These are phyloP conservation scores for Coreoperca whiteheadi DNA, from an alignment of 2,113 vertebrate species.

Conservation along the genomic window DNA sequence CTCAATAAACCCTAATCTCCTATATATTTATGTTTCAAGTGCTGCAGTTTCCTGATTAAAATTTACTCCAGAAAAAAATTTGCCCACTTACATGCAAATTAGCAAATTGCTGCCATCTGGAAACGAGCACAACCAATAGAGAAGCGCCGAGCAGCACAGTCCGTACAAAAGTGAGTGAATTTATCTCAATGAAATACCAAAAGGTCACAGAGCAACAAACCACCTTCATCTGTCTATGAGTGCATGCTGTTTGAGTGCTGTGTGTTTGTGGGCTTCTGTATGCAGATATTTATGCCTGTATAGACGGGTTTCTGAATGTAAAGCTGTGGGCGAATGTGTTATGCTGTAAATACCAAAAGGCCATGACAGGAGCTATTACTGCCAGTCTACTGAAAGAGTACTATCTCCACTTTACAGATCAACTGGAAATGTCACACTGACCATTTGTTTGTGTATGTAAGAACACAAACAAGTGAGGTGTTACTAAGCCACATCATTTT, in stretches of 20 bases:
- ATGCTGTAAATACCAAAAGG: conserved; percentile 37
- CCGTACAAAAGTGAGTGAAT: conserved; percentile 5
- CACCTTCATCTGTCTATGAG: conserved; percentile 7
- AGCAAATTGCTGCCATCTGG: conserved; percentile 28
- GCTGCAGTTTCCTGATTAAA: background rate
- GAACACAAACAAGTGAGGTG: background rate
- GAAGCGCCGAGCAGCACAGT: conserved; percentile 1
- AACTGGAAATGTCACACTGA: conserved; percentile 38
- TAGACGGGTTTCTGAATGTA: background rate
- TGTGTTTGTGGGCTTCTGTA: background rate
- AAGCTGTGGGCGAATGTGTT: background rate
- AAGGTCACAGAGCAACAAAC: conserved; percentile 41
- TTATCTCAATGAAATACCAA: conserved; percentile 57
- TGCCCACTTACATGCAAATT: conserved; percentile 50
- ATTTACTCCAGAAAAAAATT: conserved; percentile 30
- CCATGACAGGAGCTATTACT: background rate
- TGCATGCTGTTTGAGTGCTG: background rate
- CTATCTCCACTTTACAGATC: conserved; percentile 23
- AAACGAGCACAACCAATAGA: conserved; percentile 8
- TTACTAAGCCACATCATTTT: background rate
- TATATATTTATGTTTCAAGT: conserved; percentile 1
- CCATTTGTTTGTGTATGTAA: background rate
- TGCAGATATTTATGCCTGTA: background rate
- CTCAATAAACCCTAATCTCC: background rate
- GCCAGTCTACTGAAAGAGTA: background rate